These are phyloP conservation scores for Trichopria drosophilae DNA, from an alignment of 2,888 invertebrate species.

Conservation along the genomic window DNA sequence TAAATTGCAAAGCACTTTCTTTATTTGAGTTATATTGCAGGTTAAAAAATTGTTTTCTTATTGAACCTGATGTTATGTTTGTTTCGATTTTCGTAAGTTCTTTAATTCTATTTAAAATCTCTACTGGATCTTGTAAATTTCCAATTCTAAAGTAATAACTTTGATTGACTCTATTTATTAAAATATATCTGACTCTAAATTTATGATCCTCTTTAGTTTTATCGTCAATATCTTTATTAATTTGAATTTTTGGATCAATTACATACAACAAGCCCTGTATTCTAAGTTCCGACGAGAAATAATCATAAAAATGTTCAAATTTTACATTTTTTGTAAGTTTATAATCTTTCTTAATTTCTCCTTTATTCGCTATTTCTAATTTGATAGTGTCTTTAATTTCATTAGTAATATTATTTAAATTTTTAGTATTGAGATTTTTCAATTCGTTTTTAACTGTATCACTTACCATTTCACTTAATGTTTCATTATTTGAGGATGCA, in stretches of 20 bases:
- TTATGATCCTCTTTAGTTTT: not conserved
- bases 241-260: not conserved
- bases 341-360: constrained; percentile 13
- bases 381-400: constrained; percentile 12
- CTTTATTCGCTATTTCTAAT: constrained; percentile 11
- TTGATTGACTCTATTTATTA: constrained; percentile 3
- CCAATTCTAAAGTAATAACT: constrained; percentile 5
- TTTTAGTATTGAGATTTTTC: too few species aligned
- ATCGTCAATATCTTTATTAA: not conserved
- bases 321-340: constrained; percentile 18
- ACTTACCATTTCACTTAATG: too few species aligned
- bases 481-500: too few species aligned
- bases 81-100: constrained; percentile 21
- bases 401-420: too few species aligned
- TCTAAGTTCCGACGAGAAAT: constrained; percentile 14
- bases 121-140: constrained; percentile 17
- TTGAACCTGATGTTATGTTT: constrained; percentile 12
- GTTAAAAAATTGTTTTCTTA: constrained; percentile 23
- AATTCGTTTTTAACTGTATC: too few species aligned
- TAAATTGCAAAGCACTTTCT: constrained; percentile 21
- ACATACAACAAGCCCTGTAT: not conserved
- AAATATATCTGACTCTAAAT: constrained; percentile 1
- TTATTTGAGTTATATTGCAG: constrained; percentile 16
- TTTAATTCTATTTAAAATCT: constrained; percentile 21
- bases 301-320: constrained; percentile 14